Conservation (phyloP, 2,888 invertebrate species). For the Andrena minutula region DNA sequence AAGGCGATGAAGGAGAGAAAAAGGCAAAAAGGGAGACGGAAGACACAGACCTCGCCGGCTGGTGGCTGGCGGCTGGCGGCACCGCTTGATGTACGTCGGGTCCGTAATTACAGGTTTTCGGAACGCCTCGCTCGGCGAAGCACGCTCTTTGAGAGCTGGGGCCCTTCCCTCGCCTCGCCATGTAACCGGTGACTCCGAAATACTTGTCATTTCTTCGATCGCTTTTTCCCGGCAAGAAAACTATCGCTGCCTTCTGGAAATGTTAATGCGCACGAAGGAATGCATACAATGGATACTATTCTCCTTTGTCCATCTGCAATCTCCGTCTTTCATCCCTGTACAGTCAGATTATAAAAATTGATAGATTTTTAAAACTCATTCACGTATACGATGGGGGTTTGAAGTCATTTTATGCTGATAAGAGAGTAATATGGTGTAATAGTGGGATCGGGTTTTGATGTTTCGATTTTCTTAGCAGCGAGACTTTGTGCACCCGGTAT, state of each 20-base stretch:
- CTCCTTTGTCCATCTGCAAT: slow-evolving; percentile 64
- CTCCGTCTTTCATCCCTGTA: background rate
- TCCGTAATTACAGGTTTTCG: slow-evolving; percentile 85
- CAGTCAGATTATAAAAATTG: background rate
- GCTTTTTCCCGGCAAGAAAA: slow-evolving; percentile 40
- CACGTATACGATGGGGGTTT: no score
- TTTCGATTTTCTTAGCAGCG: background rate
- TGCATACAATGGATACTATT: slow-evolving; percentile 1
- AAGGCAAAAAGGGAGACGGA: slow-evolving; percentile 69
- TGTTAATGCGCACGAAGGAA: slow-evolving; percentile 30
- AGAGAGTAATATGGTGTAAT: background rate
- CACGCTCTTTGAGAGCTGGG: slow-evolving; percentile 81
- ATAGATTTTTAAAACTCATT: background rate
- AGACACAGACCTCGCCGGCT: slow-evolving; percentile 71
- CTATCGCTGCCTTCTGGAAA: slow-evolving; percentile 32
- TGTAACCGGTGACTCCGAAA: slow-evolving; percentile 67
- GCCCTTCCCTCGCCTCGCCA: slow-evolving; percentile 82
- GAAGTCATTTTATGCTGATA: background rate
- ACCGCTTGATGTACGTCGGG: slow-evolving; percentile 84
- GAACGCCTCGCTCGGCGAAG: slow-evolving; percentile 77
- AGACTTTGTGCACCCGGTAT: slow-evolving; percentile 38
- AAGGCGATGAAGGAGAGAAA: slow-evolving; percentile 60
- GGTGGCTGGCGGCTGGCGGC: slow-evolving; percentile 79
- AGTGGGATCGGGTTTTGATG: background rate
- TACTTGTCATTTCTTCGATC: slow-evolving; percentile 57